Conservation (phyloP, 2,113 vertebrate genomes). For the Sceloporus tristichus region DNA sequence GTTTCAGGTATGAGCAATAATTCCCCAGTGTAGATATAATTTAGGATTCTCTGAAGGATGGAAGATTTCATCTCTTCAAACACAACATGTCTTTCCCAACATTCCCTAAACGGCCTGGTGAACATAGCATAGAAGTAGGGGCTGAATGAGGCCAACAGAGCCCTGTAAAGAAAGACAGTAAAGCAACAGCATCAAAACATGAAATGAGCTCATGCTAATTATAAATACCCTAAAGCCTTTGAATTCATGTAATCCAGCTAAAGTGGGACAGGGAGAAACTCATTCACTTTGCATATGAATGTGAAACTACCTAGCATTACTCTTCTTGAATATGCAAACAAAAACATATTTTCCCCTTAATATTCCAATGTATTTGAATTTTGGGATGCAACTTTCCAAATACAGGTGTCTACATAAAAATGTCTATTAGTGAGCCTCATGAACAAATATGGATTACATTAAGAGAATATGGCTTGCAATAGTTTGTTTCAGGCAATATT, state of each 20-base stretch:
- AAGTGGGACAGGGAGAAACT: background rate
- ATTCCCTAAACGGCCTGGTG: constrained; percentile 85
- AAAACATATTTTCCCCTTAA: background rate
- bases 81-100: constrained; percentile 83
- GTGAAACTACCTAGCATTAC: background rate
- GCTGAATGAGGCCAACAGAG: constrained; percentile 83
- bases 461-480: background rate
- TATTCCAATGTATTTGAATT: background rate
- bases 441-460: background rate
- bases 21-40: constrained; percentile 84
- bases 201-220: background rate
- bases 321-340: background rate
- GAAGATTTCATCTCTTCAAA: constrained; percentile 83
- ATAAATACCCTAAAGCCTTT: background rate
- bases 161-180: constrained; percentile 65
- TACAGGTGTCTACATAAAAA: background rate
- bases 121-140: constrained; percentile 87
- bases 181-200: background rate
- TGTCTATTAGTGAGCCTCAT: background rate
- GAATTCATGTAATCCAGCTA: background rate
- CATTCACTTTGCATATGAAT: background rate
- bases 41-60: constrained; percentile 83
- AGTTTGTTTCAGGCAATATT: background rate
- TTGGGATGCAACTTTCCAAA: background rate
- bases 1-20: constrained; percentile 81